phyloP scores from a whole-genome alignment of 1,140 invertebrate genomes.

The Pachyrhynchus sulphureomaculatus region DNA sequence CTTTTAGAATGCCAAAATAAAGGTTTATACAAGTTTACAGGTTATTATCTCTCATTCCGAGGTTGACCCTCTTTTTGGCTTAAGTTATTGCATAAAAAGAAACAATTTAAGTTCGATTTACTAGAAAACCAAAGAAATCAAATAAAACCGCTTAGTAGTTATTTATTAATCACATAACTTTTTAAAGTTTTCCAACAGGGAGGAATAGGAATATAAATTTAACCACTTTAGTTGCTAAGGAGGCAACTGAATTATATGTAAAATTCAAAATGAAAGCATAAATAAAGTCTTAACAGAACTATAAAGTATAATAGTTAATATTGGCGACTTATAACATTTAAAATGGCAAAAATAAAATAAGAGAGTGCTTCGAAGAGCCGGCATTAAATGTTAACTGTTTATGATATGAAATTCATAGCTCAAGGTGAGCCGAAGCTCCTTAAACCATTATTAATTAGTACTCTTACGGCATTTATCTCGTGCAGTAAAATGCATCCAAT shows the following conservation, averaged over 20 bases:
- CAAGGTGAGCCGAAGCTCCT: conserved; percentile 18
- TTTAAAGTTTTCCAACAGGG: too few species aligned
- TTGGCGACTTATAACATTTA: conserved; percentile 1
- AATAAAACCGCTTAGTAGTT: too few species aligned
- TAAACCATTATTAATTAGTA: conserved; percentile 18
- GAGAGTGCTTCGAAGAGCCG: conserved; percentile 2
- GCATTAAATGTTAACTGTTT: conserved; percentile 23
- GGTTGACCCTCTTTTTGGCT: too few species aligned
- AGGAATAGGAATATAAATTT: too few species aligned
- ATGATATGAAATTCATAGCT: conserved; percentile 26
- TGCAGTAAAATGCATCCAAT: conserved; percentile 1
- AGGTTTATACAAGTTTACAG: too few species aligned
- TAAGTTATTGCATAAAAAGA: too few species aligned
- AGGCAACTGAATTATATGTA: neutral
- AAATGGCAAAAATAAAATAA: conserved; percentile 16
- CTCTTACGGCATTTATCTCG: conserved; percentile 12
- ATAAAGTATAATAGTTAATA: conserved; percentile 14
- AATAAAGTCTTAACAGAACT: neutral
- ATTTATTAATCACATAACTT: too few species aligned
- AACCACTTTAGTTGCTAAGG: too few species aligned
- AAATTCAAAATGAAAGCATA: neutral
- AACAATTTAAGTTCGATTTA: too few species aligned
- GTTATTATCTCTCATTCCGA: too few species aligned
- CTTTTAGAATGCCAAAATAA: too few species aligned
- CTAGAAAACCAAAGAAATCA: too few species aligned